phyloP scores from a whole-genome alignment of 2,888 invertebrate genomes.

The Mactromeris polynyma region DNA sequence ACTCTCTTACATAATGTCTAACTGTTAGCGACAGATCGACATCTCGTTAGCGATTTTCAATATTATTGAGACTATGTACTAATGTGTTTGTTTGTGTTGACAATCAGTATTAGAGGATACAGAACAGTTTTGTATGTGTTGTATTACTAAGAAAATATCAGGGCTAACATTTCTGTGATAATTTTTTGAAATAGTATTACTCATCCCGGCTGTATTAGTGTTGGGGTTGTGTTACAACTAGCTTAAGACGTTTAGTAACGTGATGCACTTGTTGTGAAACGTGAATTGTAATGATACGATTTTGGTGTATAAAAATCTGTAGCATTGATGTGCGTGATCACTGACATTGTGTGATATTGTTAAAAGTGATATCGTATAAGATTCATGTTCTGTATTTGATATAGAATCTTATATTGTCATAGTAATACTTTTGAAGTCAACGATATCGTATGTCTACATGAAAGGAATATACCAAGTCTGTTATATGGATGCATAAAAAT shows the following conservation, averaged over 20 bases:
- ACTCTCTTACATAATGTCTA: not conserved
- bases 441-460: not conserved
- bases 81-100: not conserved
- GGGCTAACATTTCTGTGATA: constrained; percentile 1
- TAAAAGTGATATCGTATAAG: not conserved
- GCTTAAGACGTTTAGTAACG: not conserved
- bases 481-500: not conserved
- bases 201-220: not conserved
- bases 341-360: not conserved
- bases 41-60: not conserved
- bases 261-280: not conserved
- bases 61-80: not conserved
- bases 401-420: not conserved
- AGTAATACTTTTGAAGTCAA: not conserved
- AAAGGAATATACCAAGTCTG: not conserved
- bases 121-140: not conserved
- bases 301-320: not conserved
- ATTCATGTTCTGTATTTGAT: not conserved
- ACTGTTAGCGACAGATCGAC: not conserved
- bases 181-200: not conserved
- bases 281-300: not conserved
- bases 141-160: not conserved
- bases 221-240: not conserved
- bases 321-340: not conserved
- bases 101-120: not conserved